Percentiles rank a stretch among this genome's conserved stretches.
Evolutionary conservation across 2,113 vertebrate species (phyloP).

Genomic region (Hemibagrus wyckioides): DNA sequence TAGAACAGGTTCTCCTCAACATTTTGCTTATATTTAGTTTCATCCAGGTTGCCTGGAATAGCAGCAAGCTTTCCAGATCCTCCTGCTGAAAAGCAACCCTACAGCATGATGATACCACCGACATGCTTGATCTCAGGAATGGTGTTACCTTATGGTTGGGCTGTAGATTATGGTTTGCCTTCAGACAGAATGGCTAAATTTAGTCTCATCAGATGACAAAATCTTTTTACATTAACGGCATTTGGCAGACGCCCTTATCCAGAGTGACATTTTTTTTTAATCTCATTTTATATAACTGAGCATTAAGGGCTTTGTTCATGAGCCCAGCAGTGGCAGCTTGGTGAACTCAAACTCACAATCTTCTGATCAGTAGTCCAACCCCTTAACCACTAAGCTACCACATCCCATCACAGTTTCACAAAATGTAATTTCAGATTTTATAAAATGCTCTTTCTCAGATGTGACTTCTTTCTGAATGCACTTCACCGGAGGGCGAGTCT

Average conservation of each 20-base stretch:
- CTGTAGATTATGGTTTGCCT: background rate
- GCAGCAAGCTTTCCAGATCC: background rate
- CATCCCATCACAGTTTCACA: too few species aligned
- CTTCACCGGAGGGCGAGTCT: background rate
- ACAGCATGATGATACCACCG: background rate
- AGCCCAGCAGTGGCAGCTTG: too few species aligned
- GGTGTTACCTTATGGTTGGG: background rate
- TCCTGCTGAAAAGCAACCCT: background rate
- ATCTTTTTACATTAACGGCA: too few species aligned
- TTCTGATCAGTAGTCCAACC: too few species aligned
- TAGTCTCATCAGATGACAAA: background rate
- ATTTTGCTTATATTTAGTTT: background rate
- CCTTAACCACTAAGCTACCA: too few species aligned
- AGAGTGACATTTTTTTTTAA: too few species aligned
- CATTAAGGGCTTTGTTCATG: too few species aligned
- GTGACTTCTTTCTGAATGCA: background rate
- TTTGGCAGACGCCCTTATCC: too few species aligned
- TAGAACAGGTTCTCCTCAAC: background rate
- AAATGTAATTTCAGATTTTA: background rate
- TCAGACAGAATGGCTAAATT: background rate
- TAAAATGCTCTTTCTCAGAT: background rate
- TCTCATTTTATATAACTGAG: too few species aligned
- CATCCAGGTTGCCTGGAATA: background rate
- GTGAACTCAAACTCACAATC: too few species aligned
- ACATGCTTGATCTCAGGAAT: background rate